phyloP scores from a whole-genome alignment of 2,888 invertebrate species.

The Actias luna region DNA sequence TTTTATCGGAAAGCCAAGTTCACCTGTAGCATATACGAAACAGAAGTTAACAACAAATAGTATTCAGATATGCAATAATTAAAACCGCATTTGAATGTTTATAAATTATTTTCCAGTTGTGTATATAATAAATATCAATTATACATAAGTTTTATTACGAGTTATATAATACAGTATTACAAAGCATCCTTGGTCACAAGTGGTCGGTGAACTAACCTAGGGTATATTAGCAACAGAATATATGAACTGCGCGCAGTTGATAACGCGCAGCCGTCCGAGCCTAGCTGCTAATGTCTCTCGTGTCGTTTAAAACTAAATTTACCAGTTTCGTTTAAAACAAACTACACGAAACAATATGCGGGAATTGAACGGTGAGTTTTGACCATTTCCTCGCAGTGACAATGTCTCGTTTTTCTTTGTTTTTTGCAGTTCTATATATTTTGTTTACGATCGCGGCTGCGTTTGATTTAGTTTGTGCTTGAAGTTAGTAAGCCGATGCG shows the following conservation, averaged over 20 bases:
- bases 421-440: too few species aligned
- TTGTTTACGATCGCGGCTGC: too few species aligned
- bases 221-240: constrained; percentile 37
- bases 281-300: neutral
- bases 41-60: too few species aligned
- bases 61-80: too few species aligned
- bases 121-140: neutral
- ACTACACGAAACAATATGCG: constrained; percentile 36
- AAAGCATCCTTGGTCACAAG: constrained; percentile 26
- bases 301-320: neutral
- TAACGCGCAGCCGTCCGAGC: constrained; percentile 27
- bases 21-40: neutral
- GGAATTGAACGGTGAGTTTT: neutral
- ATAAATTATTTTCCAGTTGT: neutral
- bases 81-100: neutral
- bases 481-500: too few species aligned
- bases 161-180: neutral
- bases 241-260: constrained; percentile 29
- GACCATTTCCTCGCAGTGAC: neutral
- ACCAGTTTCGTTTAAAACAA: neutral
- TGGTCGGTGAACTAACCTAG: constrained; percentile 19
- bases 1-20: neutral
- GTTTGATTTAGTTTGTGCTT: too few species aligned
- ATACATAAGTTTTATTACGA: neutral
- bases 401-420: neutral